phyloP scores from a whole-genome alignment of 2,113 vertebrate genomes.

The Calyptommatus sinebrachiatus region DNA sequence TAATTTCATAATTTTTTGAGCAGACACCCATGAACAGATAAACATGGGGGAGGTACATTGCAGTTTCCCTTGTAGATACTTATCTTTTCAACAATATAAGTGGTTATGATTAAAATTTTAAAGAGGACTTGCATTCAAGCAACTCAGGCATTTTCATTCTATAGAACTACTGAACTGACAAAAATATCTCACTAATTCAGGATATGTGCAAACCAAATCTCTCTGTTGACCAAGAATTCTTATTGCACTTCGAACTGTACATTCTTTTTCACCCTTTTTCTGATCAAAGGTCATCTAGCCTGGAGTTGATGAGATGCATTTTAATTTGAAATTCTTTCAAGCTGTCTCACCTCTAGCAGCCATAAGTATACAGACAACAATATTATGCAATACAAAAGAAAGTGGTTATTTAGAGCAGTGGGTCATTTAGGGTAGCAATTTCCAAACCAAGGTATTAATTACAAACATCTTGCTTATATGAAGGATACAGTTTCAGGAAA shows the following conservation, averaged over 20 bases:
- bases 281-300: not conserved
- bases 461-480: too few relatives aligned
- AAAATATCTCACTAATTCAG: not conserved
- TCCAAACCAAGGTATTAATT: too few relatives aligned
- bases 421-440: not conserved
- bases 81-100: not conserved
- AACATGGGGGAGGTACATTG: not conserved
- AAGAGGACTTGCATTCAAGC: not conserved
- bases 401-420: not conserved
- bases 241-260: not conserved
- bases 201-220: not conserved
- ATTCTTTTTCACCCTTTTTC: not conserved
- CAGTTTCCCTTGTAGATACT: not conserved
- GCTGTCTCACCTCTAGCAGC: not conserved
- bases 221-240: not conserved
- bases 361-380: not conserved
- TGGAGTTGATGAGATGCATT: not conserved
- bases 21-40: not conserved
- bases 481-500: too few relatives aligned
- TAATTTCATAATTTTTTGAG: conserved; percentile 7
- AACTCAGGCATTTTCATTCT: not conserved
- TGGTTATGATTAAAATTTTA: not conserved
- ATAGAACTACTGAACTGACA: not conserved
- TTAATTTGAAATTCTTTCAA: not conserved
- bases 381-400: conserved; percentile 1